phyloP scores from a whole-genome alignment of 2,113 vertebrate genomes.

The Epinephelus fuscoguttatus region DNA sequence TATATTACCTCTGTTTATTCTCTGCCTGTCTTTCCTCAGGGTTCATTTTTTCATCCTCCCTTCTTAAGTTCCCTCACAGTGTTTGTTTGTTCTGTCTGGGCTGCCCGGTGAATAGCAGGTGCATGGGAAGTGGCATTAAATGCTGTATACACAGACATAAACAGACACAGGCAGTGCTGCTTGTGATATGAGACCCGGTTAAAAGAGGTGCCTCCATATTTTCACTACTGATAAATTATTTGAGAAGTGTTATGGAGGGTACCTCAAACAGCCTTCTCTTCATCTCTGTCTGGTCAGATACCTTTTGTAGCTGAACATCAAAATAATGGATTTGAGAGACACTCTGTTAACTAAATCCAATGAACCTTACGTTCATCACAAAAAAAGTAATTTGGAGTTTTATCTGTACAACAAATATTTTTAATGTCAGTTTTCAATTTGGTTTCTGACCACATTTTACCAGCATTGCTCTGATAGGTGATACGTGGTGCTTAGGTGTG shows the following conservation, averaged over 20 bases:
- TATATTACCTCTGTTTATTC: neutral
- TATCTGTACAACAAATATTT: neutral
- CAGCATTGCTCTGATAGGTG: neutral
- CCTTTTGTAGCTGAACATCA: neutral
- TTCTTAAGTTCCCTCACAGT: conserved; percentile 11
- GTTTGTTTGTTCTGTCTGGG: conserved; percentile 17
- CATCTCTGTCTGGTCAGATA: neutral
- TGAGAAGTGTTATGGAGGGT: neutral
- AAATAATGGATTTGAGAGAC: conserved; percentile 1
- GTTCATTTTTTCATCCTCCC: conserved; percentile 6
- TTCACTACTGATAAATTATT: conserved; percentile 8
- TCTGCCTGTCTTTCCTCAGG: neutral
- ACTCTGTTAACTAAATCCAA: neutral
- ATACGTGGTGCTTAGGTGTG: too few relatives aligned
- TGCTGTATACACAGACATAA: neutral
- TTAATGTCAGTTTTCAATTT: neutral
- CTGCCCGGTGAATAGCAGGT: neutral
- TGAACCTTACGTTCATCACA: neutral
- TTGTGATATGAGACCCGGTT: conserved; percentile 22
- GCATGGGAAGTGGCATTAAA: conserved; percentile 11
- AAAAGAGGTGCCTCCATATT: conserved; percentile 10
- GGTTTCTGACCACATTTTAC: neutral
- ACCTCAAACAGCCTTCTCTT: neutral
- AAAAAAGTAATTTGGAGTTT: neutral
- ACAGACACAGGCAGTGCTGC: neutral